Evolutionary conservation across 2,797 vertebrate species (phyloP).

Genomic region (Eulemur rubriventer): DNA sequence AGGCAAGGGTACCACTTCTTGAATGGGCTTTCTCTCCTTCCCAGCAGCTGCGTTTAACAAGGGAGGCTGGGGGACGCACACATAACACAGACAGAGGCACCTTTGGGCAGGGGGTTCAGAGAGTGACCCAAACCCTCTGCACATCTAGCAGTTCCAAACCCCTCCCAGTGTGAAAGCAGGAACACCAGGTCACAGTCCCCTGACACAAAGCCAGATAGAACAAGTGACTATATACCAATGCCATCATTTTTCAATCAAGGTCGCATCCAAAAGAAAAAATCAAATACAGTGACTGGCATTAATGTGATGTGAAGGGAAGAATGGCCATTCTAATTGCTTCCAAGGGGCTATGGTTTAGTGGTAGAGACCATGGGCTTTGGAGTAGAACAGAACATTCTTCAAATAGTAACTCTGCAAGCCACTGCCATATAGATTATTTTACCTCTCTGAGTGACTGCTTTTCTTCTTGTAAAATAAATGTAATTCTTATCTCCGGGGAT

Average conservation of each 20-base stretch:
- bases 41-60: neutral
- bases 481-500: constrained; percentile 19
- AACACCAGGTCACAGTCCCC: neutral
- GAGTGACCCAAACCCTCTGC: neutral
- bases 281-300: neutral
- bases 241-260: neutral
- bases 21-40: constrained; percentile 67
- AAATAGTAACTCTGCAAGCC: neutral
- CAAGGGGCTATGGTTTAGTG: neutral
- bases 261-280: neutral
- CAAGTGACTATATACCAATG: neutral
- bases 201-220: neutral
- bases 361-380: neutral
- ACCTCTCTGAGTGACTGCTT: neutral
- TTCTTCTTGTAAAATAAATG: constrained; percentile 40
- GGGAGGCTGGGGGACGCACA: neutral
- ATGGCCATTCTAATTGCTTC: neutral
- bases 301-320: neutral
- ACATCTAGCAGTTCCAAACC: neutral
- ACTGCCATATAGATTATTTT: neutral
- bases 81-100: neutral
- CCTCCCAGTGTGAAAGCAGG: neutral
- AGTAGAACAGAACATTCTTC: neutral
- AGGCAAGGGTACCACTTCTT: constrained; percentile 69
- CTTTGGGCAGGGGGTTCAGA: neutral